Base-by-base conservation (phyloP, 2,888 invertebrate species). In the Leucophenga maculata region DNA sequence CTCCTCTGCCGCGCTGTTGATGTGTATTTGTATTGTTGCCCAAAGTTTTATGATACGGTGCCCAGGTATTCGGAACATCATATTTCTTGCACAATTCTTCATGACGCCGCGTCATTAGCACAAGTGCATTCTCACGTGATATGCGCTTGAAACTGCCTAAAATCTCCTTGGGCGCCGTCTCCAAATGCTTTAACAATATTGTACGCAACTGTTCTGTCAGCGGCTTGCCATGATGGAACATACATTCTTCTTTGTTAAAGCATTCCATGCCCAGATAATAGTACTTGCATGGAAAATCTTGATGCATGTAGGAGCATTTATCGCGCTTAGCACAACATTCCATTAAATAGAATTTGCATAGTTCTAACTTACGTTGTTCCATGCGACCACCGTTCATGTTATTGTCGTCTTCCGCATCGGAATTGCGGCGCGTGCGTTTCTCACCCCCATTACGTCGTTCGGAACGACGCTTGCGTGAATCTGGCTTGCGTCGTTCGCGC, bases 241-340 rank as follows among this genome's bases (percentile, higher is more conserved):
- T 96, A 90, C 98, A 99, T 1, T 94, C 93, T n/a, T 94, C 94
- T 84, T 92, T 92, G 39, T 93, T 92, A 75, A 92, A 92, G 88
- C 98, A 98, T 68, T 94, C 93, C 88, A 95, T 91, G 74, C 97
- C 97, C 67, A 97, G 95, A 87, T 99, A 98, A 89, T 94, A 97
- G 90, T 94, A 98, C 91, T 98, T 98, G 90, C 98, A 98, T 18
- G 98, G 98, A 88, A 97, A 98, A 88, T 98, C 97, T 82, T 94
- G 93, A 90, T 98, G 98, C 95, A 98, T 95, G 86, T 97, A 99
- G 20, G 96, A 91, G 90, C 98, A 99, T 89, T 96, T 95, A 80
- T 97, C 97, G 82, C 96, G 93, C 90, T 98, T 98, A 67, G 95
- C 88, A 90, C 98, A 98, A 88, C 96, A 96, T 78, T 97, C 97